A percentile compares a stretch with the other conserved stretches of the same genome.
Conservation (phyloP, 1,140 invertebrate species). For the Anoplophora glabripennis region DNA sequence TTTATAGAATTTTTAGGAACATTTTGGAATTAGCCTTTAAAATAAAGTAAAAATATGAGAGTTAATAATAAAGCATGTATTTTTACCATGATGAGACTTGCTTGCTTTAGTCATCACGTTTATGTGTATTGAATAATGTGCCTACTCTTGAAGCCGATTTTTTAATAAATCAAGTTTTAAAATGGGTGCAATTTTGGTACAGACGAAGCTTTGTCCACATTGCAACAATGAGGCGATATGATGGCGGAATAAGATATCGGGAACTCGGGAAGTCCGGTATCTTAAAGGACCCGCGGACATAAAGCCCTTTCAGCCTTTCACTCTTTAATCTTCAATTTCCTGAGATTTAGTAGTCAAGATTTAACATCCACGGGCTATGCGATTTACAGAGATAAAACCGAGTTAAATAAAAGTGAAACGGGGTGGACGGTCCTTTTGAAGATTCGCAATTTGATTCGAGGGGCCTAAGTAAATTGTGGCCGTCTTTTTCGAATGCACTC, state of each 20-base stretch:
- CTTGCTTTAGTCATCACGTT: no score
- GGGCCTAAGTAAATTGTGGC: constrained; percentile 47
- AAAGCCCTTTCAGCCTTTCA: constrained; percentile 8
- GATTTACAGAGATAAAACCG: constrained; percentile 37
- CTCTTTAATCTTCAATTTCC: constrained; percentile 43
- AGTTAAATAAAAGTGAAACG: constrained; percentile 46
- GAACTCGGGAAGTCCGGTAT: neutral
- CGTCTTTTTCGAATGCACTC: constrained; percentile 10
- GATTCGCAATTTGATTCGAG: constrained; percentile 45
- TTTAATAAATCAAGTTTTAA: no score
- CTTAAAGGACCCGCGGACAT: constrained; percentile 9
- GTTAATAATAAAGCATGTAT: no score
- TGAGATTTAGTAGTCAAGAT: constrained; percentile 40
- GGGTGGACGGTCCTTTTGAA: constrained; percentile 44
- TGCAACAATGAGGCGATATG: no score
- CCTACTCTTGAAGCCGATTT: no score
- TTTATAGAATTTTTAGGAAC: no score
- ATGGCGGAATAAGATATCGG: neutral
- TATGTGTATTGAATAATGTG: no score
- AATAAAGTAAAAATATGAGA: no score
- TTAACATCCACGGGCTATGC: constrained; percentile 36
- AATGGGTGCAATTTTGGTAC: no score
- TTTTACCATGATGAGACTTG: no score
- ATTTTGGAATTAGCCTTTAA: no score
- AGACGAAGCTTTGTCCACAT: no score